A percentile compares a stretch with the other conserved stretches of the same genome.
Evolutionary conservation across 2,113 vertebrate species (phyloP).

Genomic region (Cheirogaleus medius): DNA sequence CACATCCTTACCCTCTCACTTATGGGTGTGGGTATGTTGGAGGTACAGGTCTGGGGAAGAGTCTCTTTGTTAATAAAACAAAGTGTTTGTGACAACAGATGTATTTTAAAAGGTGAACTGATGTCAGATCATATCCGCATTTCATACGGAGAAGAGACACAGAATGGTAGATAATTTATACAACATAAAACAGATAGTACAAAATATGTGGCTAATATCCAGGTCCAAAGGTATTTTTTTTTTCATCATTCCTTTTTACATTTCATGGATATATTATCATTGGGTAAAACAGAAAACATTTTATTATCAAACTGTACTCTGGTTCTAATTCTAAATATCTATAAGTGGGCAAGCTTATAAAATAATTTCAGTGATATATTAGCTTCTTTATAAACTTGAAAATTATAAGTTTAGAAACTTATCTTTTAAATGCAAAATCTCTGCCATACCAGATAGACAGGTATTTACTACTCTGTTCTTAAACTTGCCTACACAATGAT

Average conservation of each 20-base stretch:
- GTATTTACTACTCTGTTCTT: not conserved
- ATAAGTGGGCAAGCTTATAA: not conserved
- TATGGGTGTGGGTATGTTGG: not conserved
- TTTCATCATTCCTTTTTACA: not conserved
- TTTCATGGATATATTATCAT: not conserved
- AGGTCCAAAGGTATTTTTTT: not conserved
- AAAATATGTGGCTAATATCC: not conserved
- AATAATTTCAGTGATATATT: not conserved
- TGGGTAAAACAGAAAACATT: conserved; percentile 15
- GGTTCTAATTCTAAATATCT: conserved; percentile 15
- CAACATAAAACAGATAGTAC: not conserved
- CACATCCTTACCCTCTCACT: not conserved
- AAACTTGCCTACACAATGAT: not conserved
- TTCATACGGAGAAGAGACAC: not conserved
- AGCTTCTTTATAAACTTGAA: not conserved
- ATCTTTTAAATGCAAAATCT: not conserved
- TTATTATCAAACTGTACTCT: not conserved
- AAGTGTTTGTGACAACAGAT: not conserved
- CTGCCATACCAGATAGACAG: not conserved
- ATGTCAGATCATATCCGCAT: not conserved
- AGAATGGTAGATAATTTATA: not conserved
- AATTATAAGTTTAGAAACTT: not conserved
- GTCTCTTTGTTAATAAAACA: not conserved
- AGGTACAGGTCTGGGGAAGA: not conserved
- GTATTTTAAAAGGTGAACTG: not conserved